These are phyloP conservation scores for Helicolenus hilgendorfi DNA, from an alignment of 2,797 vertebrate species.

Conservation along the genomic window DNA sequence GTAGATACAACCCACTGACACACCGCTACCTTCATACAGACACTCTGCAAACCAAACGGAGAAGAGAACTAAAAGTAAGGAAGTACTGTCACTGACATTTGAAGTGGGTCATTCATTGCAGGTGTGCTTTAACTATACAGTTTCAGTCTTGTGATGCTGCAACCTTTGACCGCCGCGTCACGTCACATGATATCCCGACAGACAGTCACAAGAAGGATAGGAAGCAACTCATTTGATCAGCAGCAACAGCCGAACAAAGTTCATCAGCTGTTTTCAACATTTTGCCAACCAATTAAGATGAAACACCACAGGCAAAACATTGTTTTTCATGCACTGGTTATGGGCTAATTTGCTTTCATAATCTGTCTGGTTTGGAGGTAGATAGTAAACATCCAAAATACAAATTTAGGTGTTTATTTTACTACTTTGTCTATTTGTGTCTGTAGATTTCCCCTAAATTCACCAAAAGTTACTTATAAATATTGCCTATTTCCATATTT, in stretches of 20 bases:
- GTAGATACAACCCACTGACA: background rate
- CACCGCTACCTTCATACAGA: background rate
- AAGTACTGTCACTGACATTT: background rate
- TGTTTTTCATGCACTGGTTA: too few relatives aligned
- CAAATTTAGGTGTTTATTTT: too few relatives aligned
- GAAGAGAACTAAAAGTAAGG: background rate
- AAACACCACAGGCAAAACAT: too few relatives aligned
- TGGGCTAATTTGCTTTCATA: too few relatives aligned
- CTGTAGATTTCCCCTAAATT: too few relatives aligned
- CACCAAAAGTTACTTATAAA: too few relatives aligned
- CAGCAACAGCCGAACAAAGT: background rate
- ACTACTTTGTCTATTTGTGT: too few relatives aligned
- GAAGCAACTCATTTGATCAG: background rate
- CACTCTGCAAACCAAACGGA: background rate
- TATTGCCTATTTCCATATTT: too few relatives aligned
- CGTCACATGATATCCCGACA: slow-evolving; percentile 2
- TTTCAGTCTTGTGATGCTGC: background rate
- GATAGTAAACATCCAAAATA: too few relatives aligned
- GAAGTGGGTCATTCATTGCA: background rate
- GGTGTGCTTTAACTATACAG: background rate
- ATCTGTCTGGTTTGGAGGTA: too few relatives aligned
- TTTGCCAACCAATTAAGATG: background rate
- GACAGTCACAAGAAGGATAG: background rate
- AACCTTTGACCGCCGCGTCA: background rate
- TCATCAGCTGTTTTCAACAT: background rate